A percentile compares a stretch with the other conserved stretches of the same genome.
phyloP scores from a whole-genome alignment of 2,113 vertebrate genomes.

The Sturnus vulgaris region DNA sequence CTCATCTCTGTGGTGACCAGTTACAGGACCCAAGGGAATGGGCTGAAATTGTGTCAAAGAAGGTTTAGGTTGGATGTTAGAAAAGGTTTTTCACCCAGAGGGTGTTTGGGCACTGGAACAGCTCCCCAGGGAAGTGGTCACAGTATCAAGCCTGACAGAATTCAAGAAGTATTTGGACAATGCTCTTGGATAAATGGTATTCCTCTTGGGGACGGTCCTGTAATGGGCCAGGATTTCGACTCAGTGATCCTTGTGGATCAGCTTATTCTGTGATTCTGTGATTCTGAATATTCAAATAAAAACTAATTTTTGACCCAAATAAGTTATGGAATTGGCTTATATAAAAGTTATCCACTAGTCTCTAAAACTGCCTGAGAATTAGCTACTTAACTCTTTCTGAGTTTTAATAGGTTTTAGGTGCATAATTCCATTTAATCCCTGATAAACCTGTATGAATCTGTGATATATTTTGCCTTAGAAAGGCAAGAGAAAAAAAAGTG shows the following conservation, averaged over 20 bases:
- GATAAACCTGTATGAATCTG: neutral
- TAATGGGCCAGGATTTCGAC: neutral
- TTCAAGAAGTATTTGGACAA: neutral
- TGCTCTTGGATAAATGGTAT: accelerated
- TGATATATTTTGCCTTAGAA: neutral
- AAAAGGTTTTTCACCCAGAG: neutral
- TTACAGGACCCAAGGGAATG: neutral
- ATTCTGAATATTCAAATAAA: neutral
- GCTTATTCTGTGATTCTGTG: neutral
- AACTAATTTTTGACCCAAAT: neutral
- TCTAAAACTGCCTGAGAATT: neutral
- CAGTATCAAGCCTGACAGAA: neutral
- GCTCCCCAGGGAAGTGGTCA: no score
- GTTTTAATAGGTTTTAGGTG: neutral
- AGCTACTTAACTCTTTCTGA: neutral
- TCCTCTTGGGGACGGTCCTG: neutral
- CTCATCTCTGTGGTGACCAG: neutral
- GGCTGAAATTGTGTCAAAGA: neutral
- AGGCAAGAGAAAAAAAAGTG: neutral
- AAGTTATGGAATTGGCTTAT: neutral
- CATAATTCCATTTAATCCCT: neutral
- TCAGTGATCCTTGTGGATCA: neutral
- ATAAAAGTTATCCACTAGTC: neutral
- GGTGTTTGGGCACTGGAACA: neutral
- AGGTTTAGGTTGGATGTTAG: neutral